Percentiles rank a stretch among this genome's conserved stretches.
Evolutionary conservation across 1,140 invertebrate genomes (phyloP).

Genomic region (Berghia stephanieae): DNA sequence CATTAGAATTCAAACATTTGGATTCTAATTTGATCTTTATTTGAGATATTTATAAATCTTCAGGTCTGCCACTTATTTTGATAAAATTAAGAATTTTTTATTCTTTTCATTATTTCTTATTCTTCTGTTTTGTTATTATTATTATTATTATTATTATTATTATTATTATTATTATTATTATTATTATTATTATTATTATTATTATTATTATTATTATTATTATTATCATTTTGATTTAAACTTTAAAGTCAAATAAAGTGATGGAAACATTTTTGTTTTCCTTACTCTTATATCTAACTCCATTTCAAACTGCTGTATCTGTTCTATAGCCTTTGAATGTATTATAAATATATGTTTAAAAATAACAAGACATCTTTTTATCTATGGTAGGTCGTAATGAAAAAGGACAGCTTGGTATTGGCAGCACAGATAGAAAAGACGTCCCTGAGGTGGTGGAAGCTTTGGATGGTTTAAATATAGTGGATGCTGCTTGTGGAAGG

Average conservation of each 20-base stretch:
- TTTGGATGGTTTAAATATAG: slow-evolving; percentile 80
- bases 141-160: not conserved
- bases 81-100: not conserved
- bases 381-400: slow-evolving; percentile 76
- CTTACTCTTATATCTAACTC: too few relatives aligned
- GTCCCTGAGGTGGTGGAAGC: slow-evolving; percentile 79
- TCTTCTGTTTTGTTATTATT: not conserved
- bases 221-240: not conserved
- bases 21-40: not conserved
- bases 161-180: not conserved
- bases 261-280: too few relatives aligned
- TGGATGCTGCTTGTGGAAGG: slow-evolving; percentile 85
- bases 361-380: too few relatives aligned
- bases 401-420: slow-evolving; percentile 86
- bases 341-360: too few relatives aligned
- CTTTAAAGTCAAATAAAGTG: too few relatives aligned
- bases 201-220: not conserved
- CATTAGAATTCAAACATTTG: not conserved
- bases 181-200: not conserved
- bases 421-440: slow-evolving; percentile 79
- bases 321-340: too few relatives aligned
- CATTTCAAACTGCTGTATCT: too few relatives aligned
- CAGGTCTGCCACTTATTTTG: slow-evolving; percentile 4
- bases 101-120: not conserved
- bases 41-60: not conserved